Evolutionary conservation across 2,888 invertebrate species (phyloP).

Genomic region (Seira sanloemensis): DNA sequence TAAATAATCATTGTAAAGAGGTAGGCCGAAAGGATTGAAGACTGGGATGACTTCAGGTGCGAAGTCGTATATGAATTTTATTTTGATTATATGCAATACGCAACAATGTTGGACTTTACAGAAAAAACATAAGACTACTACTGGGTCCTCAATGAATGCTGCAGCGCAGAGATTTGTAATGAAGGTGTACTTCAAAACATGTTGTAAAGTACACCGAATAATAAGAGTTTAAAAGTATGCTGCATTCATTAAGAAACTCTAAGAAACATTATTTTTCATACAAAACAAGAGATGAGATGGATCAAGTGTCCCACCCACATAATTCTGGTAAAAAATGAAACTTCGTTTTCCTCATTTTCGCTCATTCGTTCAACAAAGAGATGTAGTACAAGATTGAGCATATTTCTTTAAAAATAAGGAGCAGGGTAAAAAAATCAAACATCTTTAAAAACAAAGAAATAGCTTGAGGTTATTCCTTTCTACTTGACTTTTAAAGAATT

Average conservation of each 20-base stretch:
- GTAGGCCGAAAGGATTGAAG: constrained; percentile 43
- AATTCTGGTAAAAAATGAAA: constrained; percentile 26
- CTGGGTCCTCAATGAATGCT: neutral
- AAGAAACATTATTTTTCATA: constrained; percentile 14
- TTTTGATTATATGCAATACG: constrained; percentile 5
- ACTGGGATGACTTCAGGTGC: constrained; percentile 50
- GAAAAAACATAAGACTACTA: too few relatives aligned
- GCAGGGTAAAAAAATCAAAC: too few relatives aligned
- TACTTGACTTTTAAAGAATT: neutral
- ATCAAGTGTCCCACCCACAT: constrained; percentile 47
- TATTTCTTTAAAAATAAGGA: too few relatives aligned
- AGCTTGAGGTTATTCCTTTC: too few relatives aligned
- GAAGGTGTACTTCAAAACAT: neutral
- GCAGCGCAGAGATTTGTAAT: neutral
- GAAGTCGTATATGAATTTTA: constrained; percentile 25
- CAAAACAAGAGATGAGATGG: constrained; percentile 10
- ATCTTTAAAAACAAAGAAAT: neutral
- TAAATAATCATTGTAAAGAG: constrained; percentile 10
- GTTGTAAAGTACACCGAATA: neutral
- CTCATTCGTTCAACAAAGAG: neutral
- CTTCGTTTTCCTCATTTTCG: neutral
- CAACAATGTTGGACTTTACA: neutral
- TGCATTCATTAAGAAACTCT: constrained; percentile 11
- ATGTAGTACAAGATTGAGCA: too few relatives aligned
- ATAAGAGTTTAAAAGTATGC: neutral